Evolutionary conservation across 2,113 vertebrate genomes (phyloP).

Genomic region (Platichthys flesus): DNA sequence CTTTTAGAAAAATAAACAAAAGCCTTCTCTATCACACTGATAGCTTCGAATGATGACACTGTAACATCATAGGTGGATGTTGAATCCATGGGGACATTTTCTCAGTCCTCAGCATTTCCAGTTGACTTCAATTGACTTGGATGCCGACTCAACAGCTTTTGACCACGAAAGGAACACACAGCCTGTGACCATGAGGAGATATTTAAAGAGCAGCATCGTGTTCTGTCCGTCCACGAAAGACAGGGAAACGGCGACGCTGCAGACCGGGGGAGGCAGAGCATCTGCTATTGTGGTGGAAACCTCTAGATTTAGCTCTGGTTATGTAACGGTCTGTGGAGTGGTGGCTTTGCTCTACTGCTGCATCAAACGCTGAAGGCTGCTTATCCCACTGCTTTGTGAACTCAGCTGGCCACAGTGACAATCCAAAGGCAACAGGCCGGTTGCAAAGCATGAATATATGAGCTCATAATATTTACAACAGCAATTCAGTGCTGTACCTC

Average conservation of each 20-base stretch:
- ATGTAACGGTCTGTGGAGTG: constrained; percentile 68
- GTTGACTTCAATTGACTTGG: constrained; percentile 33
- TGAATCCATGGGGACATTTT: neutral
- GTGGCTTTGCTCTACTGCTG: constrained; percentile 55
- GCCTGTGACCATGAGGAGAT: neutral
- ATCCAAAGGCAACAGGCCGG: neutral
- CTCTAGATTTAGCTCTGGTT: constrained; percentile 60
- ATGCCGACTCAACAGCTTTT: constrained; percentile 15
- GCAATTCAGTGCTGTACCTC: no score
- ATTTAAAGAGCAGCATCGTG: neutral
- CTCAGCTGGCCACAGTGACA: neutral
- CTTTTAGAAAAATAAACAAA: no score
- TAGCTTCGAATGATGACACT: neutral
- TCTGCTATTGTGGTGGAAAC: constrained; percentile 36
- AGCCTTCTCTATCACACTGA: neutral
- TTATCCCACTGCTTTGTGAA: constrained; percentile 43
- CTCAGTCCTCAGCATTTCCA: constrained; percentile 36
- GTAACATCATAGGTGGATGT: neutral
- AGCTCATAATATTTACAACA: no score
- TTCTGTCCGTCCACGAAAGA: constrained; percentile 13
- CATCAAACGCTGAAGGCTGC: constrained; percentile 50
- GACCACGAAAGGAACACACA: neutral
- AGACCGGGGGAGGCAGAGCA: constrained; percentile 37
- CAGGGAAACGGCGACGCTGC: neutral
- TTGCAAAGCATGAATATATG: no score